phyloP scores from a whole-genome alignment of 2,888 invertebrate species.

The Hylaea fasciaria region DNA sequence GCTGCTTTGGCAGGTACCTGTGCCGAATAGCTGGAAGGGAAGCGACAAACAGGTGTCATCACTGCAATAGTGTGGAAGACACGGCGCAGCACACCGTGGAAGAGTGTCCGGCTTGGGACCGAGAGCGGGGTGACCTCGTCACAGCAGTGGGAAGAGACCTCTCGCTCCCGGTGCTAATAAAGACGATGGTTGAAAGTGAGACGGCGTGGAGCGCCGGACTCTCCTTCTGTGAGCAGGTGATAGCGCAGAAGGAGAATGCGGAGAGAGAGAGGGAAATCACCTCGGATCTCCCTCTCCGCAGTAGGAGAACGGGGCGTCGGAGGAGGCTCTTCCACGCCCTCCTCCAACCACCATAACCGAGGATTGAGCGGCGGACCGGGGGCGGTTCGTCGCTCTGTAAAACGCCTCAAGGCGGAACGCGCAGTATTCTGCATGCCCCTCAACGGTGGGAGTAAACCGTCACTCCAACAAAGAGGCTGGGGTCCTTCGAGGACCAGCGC shows the following conservation, averaged over 20 bases:
- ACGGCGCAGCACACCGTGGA: conserved; percentile 18
- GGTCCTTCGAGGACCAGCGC: no score
- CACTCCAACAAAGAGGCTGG: no score
- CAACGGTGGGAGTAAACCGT: no score
- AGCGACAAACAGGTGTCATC: conserved; percentile 5
- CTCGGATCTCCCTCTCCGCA: not conserved
- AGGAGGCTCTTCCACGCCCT: no score
- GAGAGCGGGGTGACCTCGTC: conserved; percentile 25
- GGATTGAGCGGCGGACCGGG: no score
- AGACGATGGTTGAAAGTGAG: conserved; percentile 11
- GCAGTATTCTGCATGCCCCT: no score
- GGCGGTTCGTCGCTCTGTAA: no score
- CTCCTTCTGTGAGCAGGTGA: conserved; percentile 7
- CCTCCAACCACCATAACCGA: no score
- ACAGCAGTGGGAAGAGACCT: conserved; percentile 3
- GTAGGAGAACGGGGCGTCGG: no score
- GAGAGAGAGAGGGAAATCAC: conserved; percentile 7
- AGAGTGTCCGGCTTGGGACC: conserved; percentile 28
- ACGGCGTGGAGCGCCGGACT: not conserved
- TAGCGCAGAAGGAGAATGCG: conserved; percentile 7
- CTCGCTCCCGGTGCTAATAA: conserved; percentile 8
- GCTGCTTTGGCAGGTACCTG: conserved; percentile 16
- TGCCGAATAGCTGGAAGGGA: conserved; percentile 10
- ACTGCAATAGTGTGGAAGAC: conserved; percentile 10
- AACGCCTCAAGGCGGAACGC: no score